Conservation (phyloP, 2,797 vertebrate genomes). For the Sarcoramphus papa region DNA sequence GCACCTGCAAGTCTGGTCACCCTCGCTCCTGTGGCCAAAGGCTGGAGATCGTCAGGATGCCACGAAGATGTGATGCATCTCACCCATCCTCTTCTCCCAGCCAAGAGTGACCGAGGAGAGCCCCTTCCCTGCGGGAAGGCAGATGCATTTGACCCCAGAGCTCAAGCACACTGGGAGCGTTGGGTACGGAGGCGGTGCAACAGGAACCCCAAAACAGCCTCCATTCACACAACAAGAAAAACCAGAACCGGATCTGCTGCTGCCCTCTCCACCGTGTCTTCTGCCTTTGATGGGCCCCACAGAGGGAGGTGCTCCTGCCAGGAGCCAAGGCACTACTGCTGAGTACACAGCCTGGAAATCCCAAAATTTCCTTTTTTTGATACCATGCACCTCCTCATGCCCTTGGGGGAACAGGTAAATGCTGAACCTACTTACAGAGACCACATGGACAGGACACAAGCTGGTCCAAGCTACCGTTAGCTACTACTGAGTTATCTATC, state of each 20-base stretch:
- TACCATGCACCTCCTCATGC: neutral
- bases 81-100: neutral
- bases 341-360: neutral
- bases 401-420: neutral
- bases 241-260: neutral
- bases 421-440: neutral
- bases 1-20: neutral
- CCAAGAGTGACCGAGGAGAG: neutral
- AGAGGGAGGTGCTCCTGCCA: neutral
- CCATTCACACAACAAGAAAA: neutral
- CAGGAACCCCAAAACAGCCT: neutral
- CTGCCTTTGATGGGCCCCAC: neutral
- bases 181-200: neutral
- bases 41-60: neutral
- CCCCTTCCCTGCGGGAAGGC: neutral
- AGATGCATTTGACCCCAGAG: neutral
- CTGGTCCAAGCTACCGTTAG: neutral
- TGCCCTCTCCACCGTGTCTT: neutral
- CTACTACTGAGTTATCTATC: rapidly evolving
- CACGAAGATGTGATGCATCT: neutral
- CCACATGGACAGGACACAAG: rapidly evolving
- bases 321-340: neutral
- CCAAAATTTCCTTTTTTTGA: neutral
- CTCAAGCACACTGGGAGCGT: rapidly evolving
- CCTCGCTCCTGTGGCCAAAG: rapidly evolving